Evolutionary conservation across 2,888 invertebrate species (phyloP).

Genomic region (Orthosia gothica): DNA sequence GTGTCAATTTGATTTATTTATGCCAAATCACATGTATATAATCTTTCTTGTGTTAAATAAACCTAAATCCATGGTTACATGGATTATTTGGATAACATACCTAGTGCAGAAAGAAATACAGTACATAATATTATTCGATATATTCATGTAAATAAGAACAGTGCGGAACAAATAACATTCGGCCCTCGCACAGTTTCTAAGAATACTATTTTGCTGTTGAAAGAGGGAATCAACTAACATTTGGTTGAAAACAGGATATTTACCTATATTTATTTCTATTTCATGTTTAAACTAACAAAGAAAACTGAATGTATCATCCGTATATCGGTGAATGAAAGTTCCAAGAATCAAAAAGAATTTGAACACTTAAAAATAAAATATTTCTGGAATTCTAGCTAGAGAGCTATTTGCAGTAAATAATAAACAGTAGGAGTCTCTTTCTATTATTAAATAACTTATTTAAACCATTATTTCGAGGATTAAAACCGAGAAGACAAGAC

Average conservation of each 20-base stretch:
- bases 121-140: no score
- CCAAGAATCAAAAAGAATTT: neutral
- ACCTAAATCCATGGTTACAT: no score
- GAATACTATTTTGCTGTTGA: neutral
- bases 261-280: neutral
- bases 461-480: neutral
- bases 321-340: neutral
- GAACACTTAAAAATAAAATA: no score
- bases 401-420: no score
- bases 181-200: no score
- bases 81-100: no score
- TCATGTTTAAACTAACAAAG: conserved; percentile 2
- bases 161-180: neutral
- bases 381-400: no score
- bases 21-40: no score
- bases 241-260: neutral
- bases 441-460: neutral
- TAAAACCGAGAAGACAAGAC: neutral
- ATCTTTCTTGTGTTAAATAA: no score
- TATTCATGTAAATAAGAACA: neutral
- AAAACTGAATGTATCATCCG: neutral
- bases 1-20: no score
- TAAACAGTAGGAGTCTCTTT: no score
- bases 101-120: no score
- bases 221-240: neutral